Base-by-base conservation (phyloP, 2,888 invertebrate genomes). In the Caenorhabditis sp. region DNA sequence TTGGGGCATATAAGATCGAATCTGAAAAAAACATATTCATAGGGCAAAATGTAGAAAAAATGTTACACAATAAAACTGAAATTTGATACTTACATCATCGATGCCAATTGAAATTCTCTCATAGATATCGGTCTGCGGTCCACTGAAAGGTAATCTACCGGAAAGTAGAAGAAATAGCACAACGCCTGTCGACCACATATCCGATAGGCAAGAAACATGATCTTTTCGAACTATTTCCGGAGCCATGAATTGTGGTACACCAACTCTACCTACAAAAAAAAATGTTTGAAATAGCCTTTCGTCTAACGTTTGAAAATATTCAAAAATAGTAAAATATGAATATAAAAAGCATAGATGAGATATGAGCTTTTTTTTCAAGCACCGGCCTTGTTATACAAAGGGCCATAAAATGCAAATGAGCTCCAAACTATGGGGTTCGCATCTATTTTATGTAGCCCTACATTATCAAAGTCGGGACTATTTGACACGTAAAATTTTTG, bases 231-330 rank as follows among this genome's bases (percentile, higher is more conserved):
- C 93, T 78, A 99, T 94, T 90, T 99, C 99, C 0, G 99, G 97
- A 1, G 97, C 94, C 95, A 97, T 97, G 89, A 95, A 99, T 89
- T 95, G 95, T 17, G 96, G 95, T 68, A 95, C 95, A 49, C 97
- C 97, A 73, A 97, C 88, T 94, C 95, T 94, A 89, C 61, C 88
- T 84, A 70, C 58, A 72, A 60, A 54, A 53, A 53, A 53, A 36
- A 36, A 36, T 36, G 36, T n/a, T n/a, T n/a, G n/a, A n/a, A n/a
- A 36, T 36, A 36, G 36, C 12, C 12, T 36, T 36, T 23, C 8
- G 6, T 23, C 8, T 5, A 53, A 53, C 19, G 4, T 23, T 23
- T 17, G n/a, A 8, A 27, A 27, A n/a, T 27, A 27, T 26, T 10
- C n/a, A 55, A 27, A 14, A 23, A 19, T 14, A 50, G 21, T 19